Base-by-base conservation (phyloP, 1,140 invertebrate genomes). In the Pollicipes pollicipes region DNA sequence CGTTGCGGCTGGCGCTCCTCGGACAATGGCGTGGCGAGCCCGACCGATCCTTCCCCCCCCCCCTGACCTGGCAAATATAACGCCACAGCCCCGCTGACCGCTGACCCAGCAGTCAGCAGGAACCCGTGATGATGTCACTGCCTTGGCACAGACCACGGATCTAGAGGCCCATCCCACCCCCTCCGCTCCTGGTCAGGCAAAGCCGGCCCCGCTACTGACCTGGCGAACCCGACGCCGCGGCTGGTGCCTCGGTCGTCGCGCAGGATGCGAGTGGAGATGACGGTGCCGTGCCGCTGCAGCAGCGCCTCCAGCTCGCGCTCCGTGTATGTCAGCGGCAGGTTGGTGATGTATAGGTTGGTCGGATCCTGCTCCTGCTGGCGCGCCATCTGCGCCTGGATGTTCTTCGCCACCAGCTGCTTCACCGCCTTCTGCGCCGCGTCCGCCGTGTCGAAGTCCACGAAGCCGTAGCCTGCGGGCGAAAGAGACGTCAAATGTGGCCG, bases 331-430 rank as follows among this genome's bases (percentile, higher is more conserved):
- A 87, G 82, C 70, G 96, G 95, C 79, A 99, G 85, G 83, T 98
- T 98, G 76, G 96, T 95, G 82, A 98, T 97, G 83, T 99, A 99
- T 78, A 99, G 84, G 83, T 99, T 99, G 75, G 96, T 99, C 0
- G 96, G 96, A 82, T 99, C 96, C 82, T 98, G 95, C 83, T 98
- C 95, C 86, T 97, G 94, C 90, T 98, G 95, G 92, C 97, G 86
- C 76, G 96, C 96, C 95, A 99, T 99, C 88, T 99, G 96, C 80
- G 95, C 95, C 88, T 98, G 95, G 81, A 98, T 90, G 83, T 93
- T 93, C 85, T 92, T 92, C 79, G 89, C 87, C 84, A 93, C 90
- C 81, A 99, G 86, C 81, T 90, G 91, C 84, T 96, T 95, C 76
- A 98, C 93, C 77, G 96, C 96, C 76, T 87, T 86, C 82, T 97